A percentile compares a stretch with the other conserved stretches of the same genome.
Conservation (phyloP, 2,113 vertebrate species). For the Halichoeres trimaculatus region DNA sequence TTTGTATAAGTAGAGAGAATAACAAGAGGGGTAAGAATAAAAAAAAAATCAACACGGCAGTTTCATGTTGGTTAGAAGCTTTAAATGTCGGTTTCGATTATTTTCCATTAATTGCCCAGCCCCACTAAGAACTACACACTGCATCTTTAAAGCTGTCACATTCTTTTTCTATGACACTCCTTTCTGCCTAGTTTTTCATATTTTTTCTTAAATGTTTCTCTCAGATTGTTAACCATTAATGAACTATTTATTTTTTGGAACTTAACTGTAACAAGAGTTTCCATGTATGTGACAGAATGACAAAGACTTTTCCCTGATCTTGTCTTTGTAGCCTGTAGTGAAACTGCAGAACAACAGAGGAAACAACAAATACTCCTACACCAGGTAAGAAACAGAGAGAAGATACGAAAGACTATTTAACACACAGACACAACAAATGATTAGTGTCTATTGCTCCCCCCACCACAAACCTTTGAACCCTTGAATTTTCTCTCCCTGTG, state of each 20-base stretch:
- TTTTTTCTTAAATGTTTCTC: neutral
- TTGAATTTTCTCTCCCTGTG: conserved; percentile 4
- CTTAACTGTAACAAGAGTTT: no score
- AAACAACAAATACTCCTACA: conserved; percentile 99
- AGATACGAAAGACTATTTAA: no score
- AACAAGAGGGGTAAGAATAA: no score
- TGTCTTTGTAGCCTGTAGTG: conserved; percentile 89
- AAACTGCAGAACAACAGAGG: conserved; percentile 98
- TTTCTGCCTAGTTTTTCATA: neutral
- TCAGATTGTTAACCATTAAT: neutral
- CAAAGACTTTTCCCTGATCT: neutral
- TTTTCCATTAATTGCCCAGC: no score
- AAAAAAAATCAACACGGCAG: no score
- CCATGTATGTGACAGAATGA: no score
- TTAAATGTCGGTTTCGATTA: no score
- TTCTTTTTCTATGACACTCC: neutral
- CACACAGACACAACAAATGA: neutral
- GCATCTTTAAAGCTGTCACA: neutral
- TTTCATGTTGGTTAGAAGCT: no score
- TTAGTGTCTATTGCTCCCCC: neutral
- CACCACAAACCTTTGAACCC: no score
- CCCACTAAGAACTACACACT: no score
- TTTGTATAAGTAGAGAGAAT: no score
- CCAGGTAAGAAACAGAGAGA: conserved; percentile 85
- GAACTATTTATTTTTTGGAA: neutral